Evolutionary conservation across 2,113 vertebrate species (phyloP).

Genomic region (Balaeniceps rex): DNA sequence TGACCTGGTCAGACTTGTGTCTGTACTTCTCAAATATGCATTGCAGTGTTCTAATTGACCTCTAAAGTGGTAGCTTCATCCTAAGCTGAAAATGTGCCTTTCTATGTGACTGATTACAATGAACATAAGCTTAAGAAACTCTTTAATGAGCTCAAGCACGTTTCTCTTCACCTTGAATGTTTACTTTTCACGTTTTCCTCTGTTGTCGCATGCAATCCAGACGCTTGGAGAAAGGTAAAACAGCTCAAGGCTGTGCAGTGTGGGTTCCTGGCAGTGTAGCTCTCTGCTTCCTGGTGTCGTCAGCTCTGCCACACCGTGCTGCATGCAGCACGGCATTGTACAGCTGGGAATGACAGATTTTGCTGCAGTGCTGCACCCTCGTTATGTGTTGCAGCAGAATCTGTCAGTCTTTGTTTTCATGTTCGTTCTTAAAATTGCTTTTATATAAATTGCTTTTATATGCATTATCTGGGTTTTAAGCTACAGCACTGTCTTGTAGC

Average conservation of each 20-base stretch:
- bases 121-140: neutral
- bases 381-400: neutral
- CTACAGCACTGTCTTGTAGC: neutral
- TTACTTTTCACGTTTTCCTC: neutral
- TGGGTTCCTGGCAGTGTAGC: neutral
- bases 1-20: accelerated
- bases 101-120: neutral
- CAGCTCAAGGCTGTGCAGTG: neutral
- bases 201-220: neutral
- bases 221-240: neutral
- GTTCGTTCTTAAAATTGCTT: neutral
- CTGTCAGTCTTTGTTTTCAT: neutral
- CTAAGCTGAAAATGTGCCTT: neutral
- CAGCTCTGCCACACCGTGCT: neutral
- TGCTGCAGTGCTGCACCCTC: slow-evolving; percentile 61
- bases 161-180: neutral
- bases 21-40: accelerated
- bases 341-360: slow-evolving; percentile 2
- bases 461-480: neutral
- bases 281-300: neutral
- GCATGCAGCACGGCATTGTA: neutral
- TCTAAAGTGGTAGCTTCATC: neutral
- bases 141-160: neutral
- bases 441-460: neutral
- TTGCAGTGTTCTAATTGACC: neutral